Evolutionary conservation across 2,888 invertebrate species (phyloP), one percentile per base, ranked within the genome.

Genomic region (Linhomoeus sp.): DNA sequence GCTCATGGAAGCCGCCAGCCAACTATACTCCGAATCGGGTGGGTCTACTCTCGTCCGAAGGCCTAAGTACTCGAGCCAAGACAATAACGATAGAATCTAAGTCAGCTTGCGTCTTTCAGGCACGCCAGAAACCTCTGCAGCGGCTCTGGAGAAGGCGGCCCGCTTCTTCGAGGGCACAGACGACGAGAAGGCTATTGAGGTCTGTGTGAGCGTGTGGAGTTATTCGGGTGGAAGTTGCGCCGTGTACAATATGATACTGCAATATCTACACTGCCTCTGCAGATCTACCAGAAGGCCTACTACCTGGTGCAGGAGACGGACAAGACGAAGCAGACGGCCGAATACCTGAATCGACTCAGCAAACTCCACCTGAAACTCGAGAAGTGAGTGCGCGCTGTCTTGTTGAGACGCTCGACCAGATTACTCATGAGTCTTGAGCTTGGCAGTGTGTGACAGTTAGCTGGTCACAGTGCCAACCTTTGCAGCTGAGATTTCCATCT

Each of bases 331-430:
- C 82, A 86, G 65, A 85, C 85, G 17, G 79, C 84, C 2, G 90
- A 92, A 65, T 86, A 80, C 66, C 78, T 81, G 56, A 79, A 82
- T 61, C 88, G 86, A 73, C 78, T 83, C 2, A 81, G 82, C 1
- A 74, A 87, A 55, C 72, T 90, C 49, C 72, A 83, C 53, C 80
- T 86, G 71, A 72, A 74, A 17, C 15, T 33, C 15, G 39, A 33
- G 41, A 23, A 19, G 43, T 43, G 25, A n/a, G n/a, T n/a, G n/a
- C n/a, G n/a, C n/a, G 41, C 12, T 25, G 12, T 19, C 9, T 20
- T 19, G 19, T 22, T 5, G n/a, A 15, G n/a, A n/a, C n/a, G n/a
- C n/a, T n/a, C n/a, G n/a, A n/a, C n/a, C n/a, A n/a, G n/a, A n/a
- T n/a, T n/a, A n/a, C n/a, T n/a, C n/a, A n/a, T n/a, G n/a, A n/a